Percentiles rank a stretch among this genome's conserved stretches.
These are phyloP conservation scores for Actinemys pallida DNA, from an alignment of 2,113 vertebrate genomes.

Conservation along the genomic window DNA sequence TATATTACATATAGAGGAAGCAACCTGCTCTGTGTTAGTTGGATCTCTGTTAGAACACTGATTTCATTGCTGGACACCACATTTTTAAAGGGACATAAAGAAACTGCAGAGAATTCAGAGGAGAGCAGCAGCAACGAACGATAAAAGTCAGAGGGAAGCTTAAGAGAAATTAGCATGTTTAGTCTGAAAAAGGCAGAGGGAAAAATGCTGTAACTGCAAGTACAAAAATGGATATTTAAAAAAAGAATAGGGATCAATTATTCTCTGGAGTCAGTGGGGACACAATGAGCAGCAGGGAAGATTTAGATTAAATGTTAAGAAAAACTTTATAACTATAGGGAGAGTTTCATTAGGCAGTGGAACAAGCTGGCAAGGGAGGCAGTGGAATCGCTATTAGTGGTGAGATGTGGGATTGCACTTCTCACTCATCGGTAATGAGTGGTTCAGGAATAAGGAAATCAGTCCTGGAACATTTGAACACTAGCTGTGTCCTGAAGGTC, in stretches of 20 bases:
- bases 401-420: not conserved
- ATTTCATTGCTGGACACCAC: rapidly evolving
- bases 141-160: not conserved
- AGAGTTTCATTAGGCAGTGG: not conserved
- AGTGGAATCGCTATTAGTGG: not conserved
- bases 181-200: not conserved
- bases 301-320: slow-evolving; percentile 9
- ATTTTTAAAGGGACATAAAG: not conserved
- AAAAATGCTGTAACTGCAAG: not conserved
- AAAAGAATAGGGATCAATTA: not conserved
- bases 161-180: not conserved
- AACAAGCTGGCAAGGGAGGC: not conserved
- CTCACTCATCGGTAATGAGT: not conserved
- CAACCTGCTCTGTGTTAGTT: rapidly evolving
- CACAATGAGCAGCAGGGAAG: slow-evolving; percentile 3
- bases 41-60: rapidly evolving
- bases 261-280: slow-evolving; percentile 18
- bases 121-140: not conserved
- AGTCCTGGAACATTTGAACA: not conserved
- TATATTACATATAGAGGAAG: rapidly evolving
- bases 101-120: not conserved
- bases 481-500: not conserved
- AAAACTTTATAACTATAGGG: not conserved
- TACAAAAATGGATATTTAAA: not conserved
- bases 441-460: not conserved